Evolutionary conservation across 2,888 invertebrate genomes (phyloP).

Genomic region (Agelastica alni): DNA sequence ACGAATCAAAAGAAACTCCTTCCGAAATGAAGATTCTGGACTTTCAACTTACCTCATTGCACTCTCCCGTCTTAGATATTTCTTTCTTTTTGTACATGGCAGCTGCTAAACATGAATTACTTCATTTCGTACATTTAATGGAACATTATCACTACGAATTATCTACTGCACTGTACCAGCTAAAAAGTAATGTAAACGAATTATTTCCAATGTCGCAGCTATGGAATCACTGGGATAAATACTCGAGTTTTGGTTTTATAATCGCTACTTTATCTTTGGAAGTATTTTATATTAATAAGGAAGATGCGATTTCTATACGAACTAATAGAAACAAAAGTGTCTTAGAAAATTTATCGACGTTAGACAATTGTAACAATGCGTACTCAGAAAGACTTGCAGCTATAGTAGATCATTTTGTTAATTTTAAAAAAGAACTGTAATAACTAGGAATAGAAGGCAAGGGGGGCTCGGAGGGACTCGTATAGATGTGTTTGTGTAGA

Average conservation of each 20-base stretch:
- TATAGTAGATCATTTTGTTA: too few relatives aligned
- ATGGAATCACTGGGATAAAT: slow-evolving; percentile 42
- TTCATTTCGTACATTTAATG: slow-evolving; percentile 41
- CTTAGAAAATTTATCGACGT: too few relatives aligned
- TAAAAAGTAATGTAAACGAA: slow-evolving; percentile 41
- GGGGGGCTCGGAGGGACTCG: too few relatives aligned
- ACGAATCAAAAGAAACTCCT: slow-evolving; percentile 18
- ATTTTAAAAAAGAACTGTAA: too few relatives aligned
- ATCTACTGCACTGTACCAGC: slow-evolving; percentile 32
- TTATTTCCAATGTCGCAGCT: slow-evolving; percentile 44
- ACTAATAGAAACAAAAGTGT: too few relatives aligned
- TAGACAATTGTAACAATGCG: too few relatives aligned
- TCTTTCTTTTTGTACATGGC: slow-evolving; percentile 44
- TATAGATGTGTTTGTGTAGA: too few relatives aligned
- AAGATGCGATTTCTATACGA: too few relatives aligned
- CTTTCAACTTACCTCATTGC: slow-evolving; percentile 38
- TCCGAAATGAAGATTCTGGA: slow-evolving; percentile 38
- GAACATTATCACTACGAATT: slow-evolving; percentile 44
- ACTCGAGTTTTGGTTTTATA: slow-evolving; percentile 27
- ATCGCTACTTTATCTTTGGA: not conserved
- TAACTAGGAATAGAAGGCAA: too few relatives aligned
- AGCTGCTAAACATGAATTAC: slow-evolving; percentile 37
- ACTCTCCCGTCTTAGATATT: slow-evolving; percentile 44
- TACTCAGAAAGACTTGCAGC: too few relatives aligned
- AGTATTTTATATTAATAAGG: not conserved